Evolutionary conservation across 2,797 vertebrate species (phyloP), one percentile per base, ranked within the genome.

Genomic region (Sciaenops ocellatus): DNA sequence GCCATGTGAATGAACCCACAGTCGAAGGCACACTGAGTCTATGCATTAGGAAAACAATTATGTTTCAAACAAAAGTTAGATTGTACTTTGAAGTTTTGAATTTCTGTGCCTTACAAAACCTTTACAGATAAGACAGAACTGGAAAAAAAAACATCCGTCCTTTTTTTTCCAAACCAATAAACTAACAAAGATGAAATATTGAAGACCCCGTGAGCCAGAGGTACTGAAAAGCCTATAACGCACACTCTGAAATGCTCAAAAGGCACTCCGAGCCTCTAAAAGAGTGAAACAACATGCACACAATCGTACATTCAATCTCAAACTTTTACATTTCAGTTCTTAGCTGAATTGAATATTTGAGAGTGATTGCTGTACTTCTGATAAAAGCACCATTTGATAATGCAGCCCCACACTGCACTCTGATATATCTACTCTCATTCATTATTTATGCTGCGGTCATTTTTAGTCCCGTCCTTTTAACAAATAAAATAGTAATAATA

Each of bases 301-400:
- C 93, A 95, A 92, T 94, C 74, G 20, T 85, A 93, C 89, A 92
- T 92, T 88, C 92, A 93, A 92, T 91, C 92, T 88, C 34, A 91
- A 95, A 95, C 95, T 95, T 95, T 95, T 94, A 94, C 95, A 94
- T 95, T 95, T 94, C 92, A 87, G 84, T 94, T 95, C 92, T 90
- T 90, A 89, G 92, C 87, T 82, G 90, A 89, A 93, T 94, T 93
- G 91, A 89, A 94, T 94, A 95, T 94, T 94, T 91, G 85, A 93
- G 89, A 84, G 89, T 82, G 90, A 94, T 94, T 89, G 90, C 87
- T 52, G 89, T 90, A 80, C 91, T 91, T 90, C 89, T 92, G 92
- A 94, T 95, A 95, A 96, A 96, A 96, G 95, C 94, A 82, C 92
- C 91, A 90, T 95, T 94, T 94, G 93, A 95, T 95, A 94, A 95